Base-by-base conservation (phyloP, 2,797 vertebrate genomes). In the Diplodus sargus region DNA sequence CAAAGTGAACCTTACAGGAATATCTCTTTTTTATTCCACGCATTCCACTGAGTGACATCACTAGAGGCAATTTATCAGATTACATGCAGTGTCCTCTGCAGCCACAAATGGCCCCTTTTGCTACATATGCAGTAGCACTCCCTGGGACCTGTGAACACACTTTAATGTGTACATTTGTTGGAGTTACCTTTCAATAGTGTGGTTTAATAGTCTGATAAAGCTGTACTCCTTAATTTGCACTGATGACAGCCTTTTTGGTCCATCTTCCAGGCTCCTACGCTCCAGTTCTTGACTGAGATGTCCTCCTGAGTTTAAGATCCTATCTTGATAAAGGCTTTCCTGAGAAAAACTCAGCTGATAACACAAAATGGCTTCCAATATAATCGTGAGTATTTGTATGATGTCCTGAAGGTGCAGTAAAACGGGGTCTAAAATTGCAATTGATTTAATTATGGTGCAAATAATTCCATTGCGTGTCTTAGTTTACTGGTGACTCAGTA, bases 351-450 rank as follows among this genome's bases (percentile, higher is more conserved):
- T 72, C 70, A n/a, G 4, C 72, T 17, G 61, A 77, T 61, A 34
- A 42, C 13, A 64, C 83, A 94, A 77, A 78, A 99, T 99, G 98
- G 96, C 98, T 15, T 90, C 95, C 68, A 96, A 96, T 81, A 99
- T 99, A 85, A 97, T 97, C 88, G 98, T 99, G 91, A 97, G 98
- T 97, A 79, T 54, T 12, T 5, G 5, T 28, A 7, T 45, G 4
- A 39, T 39, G 34, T 63, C 9, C 3, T 30, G 3, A n/a, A 5
- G 20, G 12, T 6, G n/a, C 17, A 5, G 4, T 30, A 22, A 72
- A 13, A 25, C 4, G 1, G 3, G 51, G 0, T 5, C 22, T 68
- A 9, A 57, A 0, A 10, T 54, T 58, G 15, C 14, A 28, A 20
- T 57, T 53, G 12, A 25, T 54, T 53, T 8, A 63, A 4, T 68